These are phyloP conservation scores for Mayetiola destructor DNA, from an alignment of 2,888 invertebrate genomes.

Conservation along the genomic window DNA sequence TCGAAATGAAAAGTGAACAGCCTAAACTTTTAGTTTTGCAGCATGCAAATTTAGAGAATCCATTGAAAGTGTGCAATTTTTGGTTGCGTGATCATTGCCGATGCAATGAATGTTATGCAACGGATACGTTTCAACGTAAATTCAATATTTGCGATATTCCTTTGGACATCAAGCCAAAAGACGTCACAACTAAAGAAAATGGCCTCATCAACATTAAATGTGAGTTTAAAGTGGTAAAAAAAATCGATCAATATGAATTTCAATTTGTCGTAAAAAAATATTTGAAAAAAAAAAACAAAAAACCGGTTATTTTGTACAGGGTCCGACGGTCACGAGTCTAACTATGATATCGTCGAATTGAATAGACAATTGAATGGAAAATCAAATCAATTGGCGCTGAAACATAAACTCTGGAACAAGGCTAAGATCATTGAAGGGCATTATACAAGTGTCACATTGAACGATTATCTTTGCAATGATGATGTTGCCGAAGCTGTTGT, in stretches of 20 bases:
- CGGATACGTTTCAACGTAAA: constrained; percentile 43
- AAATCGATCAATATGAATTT: background rate
- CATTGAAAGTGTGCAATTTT: constrained; percentile 24
- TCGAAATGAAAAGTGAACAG: too few species aligned
- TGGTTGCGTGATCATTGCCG: constrained; percentile 37
- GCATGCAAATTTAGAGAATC: constrained; percentile 19
- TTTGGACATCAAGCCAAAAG: constrained; percentile 32
- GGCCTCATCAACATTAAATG: constrained; percentile 38
- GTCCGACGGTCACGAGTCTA: constrained; percentile 44
- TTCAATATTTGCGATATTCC: constrained; percentile 42
- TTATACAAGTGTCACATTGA: constrained; percentile 33
- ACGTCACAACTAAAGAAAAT: constrained; percentile 28
- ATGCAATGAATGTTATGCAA: constrained; percentile 45
- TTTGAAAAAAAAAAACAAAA: background rate
- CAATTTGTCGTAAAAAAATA: background rate
- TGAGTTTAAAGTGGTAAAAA: constrained; percentile 30
- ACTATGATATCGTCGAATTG: constrained; percentile 27
- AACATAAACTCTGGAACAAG: constrained; percentile 39
- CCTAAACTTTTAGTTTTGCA: constrained; percentile 15
- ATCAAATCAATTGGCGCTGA: constrained; percentile 23
- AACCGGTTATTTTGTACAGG: constrained; percentile 30
- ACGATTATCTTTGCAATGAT: constrained; percentile 37
- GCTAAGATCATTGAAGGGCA: constrained; percentile 31
- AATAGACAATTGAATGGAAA: constrained; percentile 28
- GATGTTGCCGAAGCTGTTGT: constrained; percentile 37